Conservation (phyloP, 1,140 invertebrate genomes). For the Bombus huntii region DNA sequence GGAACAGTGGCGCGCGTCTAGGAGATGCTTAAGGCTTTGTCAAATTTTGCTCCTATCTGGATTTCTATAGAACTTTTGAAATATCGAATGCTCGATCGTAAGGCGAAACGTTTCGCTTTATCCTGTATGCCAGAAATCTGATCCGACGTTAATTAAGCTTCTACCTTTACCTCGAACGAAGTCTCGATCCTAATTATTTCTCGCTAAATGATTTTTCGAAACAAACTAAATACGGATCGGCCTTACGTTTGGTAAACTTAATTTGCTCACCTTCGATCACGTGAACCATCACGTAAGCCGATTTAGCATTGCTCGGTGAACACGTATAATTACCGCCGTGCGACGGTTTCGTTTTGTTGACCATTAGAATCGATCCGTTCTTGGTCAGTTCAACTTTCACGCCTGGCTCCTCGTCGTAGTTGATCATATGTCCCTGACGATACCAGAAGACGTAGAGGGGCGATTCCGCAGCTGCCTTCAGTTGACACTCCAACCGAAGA, state of each 20-base stretch:
- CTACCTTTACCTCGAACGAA: too few relatives aligned
- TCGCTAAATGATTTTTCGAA: background rate
- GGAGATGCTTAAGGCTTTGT: conserved; percentile 8
- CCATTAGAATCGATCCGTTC: conserved; percentile 83
- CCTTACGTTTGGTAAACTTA: background rate
- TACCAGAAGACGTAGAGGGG: conserved; percentile 93
- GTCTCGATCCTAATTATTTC: too few relatives aligned
- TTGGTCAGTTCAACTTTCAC: conserved; percentile 79
- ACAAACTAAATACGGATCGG: background rate
- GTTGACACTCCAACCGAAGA: conserved; percentile 87
- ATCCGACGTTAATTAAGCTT: background rate
- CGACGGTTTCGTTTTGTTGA: conserved; percentile 83
- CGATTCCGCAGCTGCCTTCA: conserved; percentile 88
- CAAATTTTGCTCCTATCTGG: background rate
- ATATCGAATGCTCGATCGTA: background rate
- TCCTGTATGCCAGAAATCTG: background rate
- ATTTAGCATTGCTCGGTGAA: conserved; percentile 87
- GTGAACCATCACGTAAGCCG: conserved; percentile 87
- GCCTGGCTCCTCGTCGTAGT: conserved; percentile 86
- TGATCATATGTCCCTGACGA: conserved; percentile 88
- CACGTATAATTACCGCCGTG: conserved; percentile 88
- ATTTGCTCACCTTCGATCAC: conserved; percentile 83
- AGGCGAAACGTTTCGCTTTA: background rate
- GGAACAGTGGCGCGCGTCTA: background rate
- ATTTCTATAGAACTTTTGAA: conserved; percentile 24